These are phyloP conservation scores for Alethe diademata DNA, from an alignment of 2,113 vertebrate genomes.

Conservation along the genomic window DNA sequence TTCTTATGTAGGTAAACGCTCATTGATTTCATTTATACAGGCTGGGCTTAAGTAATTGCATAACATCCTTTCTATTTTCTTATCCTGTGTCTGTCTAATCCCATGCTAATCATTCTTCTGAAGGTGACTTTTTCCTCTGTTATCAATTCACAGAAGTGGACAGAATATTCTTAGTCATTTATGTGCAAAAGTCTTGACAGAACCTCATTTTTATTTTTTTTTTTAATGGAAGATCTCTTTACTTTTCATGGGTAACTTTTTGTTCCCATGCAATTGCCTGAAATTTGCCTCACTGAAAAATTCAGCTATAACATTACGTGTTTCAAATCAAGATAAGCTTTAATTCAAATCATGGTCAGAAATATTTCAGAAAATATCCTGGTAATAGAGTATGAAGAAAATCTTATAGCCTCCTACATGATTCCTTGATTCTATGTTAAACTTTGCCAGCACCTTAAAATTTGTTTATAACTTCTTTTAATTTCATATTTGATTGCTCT, in stretches of 20 bases:
- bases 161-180: background rate
- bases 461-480: background rate
- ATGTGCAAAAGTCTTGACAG: background rate
- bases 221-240: background rate
- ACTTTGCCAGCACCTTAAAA: background rate
- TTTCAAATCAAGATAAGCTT: background rate
- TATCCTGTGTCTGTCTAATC: slow-evolving; percentile 35
- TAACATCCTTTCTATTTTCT: slow-evolving; percentile 46
- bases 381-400: background rate
- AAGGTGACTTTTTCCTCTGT: slow-evolving; percentile 39
- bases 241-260: background rate
- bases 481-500: background rate
- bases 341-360: background rate
- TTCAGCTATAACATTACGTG: background rate
- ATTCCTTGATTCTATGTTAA: background rate
- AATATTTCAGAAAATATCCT: background rate
- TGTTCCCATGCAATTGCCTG: background rate
- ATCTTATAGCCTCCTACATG: background rate
- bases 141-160: background rate
- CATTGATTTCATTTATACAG: slow-evolving; percentile 71
- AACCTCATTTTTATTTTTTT: background rate
- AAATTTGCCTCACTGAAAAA: background rate
- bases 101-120: background rate
- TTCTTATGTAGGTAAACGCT: slow-evolving; percentile 61
- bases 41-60: slow-evolving; percentile 43